A percentile compares a stretch with the other conserved stretches of the same genome.
These are phyloP conservation scores for Chloebia gouldiae DNA, from an alignment of 2,113 vertebrate genomes.

Conservation along the genomic window DNA sequence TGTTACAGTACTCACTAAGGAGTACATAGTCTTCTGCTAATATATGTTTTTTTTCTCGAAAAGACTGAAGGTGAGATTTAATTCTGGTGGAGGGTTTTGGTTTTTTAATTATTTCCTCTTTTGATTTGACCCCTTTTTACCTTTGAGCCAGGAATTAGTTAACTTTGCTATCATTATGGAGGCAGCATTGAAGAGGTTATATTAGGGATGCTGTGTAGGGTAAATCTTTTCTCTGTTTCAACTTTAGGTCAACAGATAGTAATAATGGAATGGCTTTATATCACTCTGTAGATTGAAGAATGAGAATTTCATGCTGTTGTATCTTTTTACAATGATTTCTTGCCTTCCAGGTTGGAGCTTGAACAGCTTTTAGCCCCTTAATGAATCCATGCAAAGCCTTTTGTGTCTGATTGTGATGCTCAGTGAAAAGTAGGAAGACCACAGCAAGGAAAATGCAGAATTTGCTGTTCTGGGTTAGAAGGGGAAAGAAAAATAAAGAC, in stretches of 20 bases:
- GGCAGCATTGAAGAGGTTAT: background rate
- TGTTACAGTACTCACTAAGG: background rate
- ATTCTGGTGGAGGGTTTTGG: background rate
- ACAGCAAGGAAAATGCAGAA: background rate
- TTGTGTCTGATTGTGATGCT: background rate
- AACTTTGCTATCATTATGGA: background rate
- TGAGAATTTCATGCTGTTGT: background rate
- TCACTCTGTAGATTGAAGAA: background rate
- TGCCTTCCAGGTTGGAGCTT: background rate
- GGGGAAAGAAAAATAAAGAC: background rate
- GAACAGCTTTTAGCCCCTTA: background rate
- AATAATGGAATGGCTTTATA: background rate
- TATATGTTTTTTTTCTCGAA: background rate
- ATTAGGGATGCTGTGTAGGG: background rate
- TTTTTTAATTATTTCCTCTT: background rate
- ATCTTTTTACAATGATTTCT: background rate
- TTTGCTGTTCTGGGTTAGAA: background rate
- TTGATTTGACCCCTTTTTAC: background rate
- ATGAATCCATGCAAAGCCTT: background rate
- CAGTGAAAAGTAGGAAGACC: background rate
- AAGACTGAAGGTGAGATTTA: background rate
- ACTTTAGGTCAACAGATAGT: background rate
- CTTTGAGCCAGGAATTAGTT: background rate
- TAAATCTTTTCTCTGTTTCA: background rate
- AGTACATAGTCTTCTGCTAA: background rate